Base-by-base conservation (phyloP, 2,113 vertebrate genomes). In the Trochalopteron elliotii region DNA sequence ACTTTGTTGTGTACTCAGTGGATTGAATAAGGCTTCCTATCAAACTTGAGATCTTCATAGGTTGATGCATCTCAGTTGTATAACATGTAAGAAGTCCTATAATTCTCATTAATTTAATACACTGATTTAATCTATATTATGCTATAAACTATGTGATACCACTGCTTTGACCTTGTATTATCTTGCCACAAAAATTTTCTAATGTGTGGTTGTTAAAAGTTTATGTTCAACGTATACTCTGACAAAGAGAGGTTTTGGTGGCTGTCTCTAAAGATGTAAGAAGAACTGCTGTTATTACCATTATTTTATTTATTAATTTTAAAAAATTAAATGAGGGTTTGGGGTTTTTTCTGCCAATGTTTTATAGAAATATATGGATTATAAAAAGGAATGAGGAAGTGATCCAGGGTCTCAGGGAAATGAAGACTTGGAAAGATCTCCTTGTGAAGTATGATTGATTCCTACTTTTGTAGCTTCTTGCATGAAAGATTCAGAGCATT, bases 331-430 rank as follows among this genome's bases (percentile, higher is more conserved):
- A 42, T 15, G 4, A 24, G 13, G 2, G 3, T 28, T 56, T 75
- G 40, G 3, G 0, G 2, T 2, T 25, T 53, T 50, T 53, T 12
- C n/a, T 83, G 27, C 7, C 24, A 39, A 10, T 53, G 4, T 23
- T 77, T 68, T 39, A 35, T 59, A 33, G 45, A 80, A 74, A 74
- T 14, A 64, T 39, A 55, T 52, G 17, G 16, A 8, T 65, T 60
- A 23, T 70, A 33, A 28, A 76, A 72, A 71, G 18, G 33, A 65
- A 76, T 61, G 52, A 86, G 20, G 12, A 61, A 55, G 9, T 30
- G 28, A 67, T 57, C 17, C 20, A 74, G 11, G 15, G 33, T 76
- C 15, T 75, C 21, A 24, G 63, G 52, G 39, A 79, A 83, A 70
- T 14, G 24, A 80, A 61, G 53, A 45, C 30, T 57, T 72, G 21